Base-by-base conservation (phyloP, 1,140 invertebrate genomes). In the Dendroctonus valens region DNA sequence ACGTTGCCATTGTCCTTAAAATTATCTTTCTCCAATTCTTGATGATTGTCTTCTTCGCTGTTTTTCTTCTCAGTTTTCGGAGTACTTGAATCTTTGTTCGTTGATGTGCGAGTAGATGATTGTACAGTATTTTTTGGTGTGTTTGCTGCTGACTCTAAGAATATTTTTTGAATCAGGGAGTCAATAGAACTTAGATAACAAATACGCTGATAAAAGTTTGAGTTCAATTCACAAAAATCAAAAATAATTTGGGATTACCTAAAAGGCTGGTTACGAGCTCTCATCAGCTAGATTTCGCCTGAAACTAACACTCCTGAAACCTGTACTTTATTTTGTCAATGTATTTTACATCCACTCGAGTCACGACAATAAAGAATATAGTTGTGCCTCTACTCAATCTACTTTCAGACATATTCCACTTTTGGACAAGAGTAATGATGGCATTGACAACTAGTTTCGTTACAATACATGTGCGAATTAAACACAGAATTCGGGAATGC, bases 1-100 rank as follows among this genome's bases (percentile, higher is more conserved):
- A 87, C 87, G 73, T 89, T 90, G 37, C 85, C 87, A 58, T 83
- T 84, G 77, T 83, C 83, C 73, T 83, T 85, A 51, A 71, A 75
- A 46, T 62, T 55, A n/a, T 67, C 66, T 14, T 63, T 68, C 7
- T 68, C 66, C 38, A 63, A n/a, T 26, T 68, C 59, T 51, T 44
- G 41, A 12, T 53, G 54, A 59, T 39, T 60, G 8, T 58, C 59
- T 5, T 62, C 59, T 51, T 68, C 66, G 46, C 37, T 69, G 55
- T 69, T 65, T 49, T 68, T 73, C 40, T 71, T 72, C 37, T 68
- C 59, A 37, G 66, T 42, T 59, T 73, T 72, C 11, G 72, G 72
- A 5, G 71, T 73, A 42, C 38, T 46, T 7, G 12, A 37, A 12
- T 51, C 66, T 50, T 62, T 59, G 49, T 41, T 61, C 38, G 51